Conservation (phyloP, 2,888 invertebrate species). For the Steinernema carpocapsae region DNA sequence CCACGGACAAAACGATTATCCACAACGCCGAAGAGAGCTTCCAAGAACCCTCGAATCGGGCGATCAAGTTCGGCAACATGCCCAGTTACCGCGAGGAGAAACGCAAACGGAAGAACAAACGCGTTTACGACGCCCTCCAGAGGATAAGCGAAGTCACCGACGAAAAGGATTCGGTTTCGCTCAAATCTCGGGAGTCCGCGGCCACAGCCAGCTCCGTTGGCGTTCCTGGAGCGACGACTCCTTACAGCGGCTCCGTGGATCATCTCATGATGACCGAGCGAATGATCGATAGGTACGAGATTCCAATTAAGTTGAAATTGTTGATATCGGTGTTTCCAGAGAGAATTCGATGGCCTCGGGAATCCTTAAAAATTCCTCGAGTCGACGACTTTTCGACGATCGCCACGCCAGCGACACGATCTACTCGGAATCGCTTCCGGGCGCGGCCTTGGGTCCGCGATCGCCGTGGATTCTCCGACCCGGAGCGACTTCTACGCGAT, state of each 20-base stretch:
- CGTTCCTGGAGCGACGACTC: conserved; percentile 27
- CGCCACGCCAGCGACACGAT: conserved; percentile 14
- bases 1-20: conserved; percentile 41
- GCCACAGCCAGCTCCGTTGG: conserved; percentile 40
- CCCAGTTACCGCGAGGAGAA: conserved; percentile 70
- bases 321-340: too few relatives aligned
- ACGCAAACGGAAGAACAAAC: conserved; percentile 61
- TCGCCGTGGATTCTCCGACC: not conserved
- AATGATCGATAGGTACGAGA: conserved; percentile 10
- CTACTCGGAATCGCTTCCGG: conserved; percentile 28
- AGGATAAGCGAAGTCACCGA: conserved; percentile 65
- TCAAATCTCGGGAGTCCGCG: conserved; percentile 55
- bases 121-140: conserved; percentile 65
- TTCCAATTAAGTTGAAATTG: too few relatives aligned
- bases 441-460: not conserved
- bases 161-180: conserved; percentile 49
- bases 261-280: conserved; percentile 36
- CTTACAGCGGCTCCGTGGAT: conserved; percentile 35
- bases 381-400: conserved; percentile 3
- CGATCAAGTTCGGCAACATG: conserved; percentile 71
- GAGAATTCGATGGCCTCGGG: not conserved
- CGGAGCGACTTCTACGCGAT: conserved; percentile 25
- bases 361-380: not conserved
- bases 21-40: conserved; percentile 46
- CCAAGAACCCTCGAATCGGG: conserved; percentile 47